Percentiles rank a stretch among this genome's conserved stretches.
Evolutionary conservation across 2,888 invertebrate species (phyloP).

Genomic region (Agrenia bidenticulata): DNA sequence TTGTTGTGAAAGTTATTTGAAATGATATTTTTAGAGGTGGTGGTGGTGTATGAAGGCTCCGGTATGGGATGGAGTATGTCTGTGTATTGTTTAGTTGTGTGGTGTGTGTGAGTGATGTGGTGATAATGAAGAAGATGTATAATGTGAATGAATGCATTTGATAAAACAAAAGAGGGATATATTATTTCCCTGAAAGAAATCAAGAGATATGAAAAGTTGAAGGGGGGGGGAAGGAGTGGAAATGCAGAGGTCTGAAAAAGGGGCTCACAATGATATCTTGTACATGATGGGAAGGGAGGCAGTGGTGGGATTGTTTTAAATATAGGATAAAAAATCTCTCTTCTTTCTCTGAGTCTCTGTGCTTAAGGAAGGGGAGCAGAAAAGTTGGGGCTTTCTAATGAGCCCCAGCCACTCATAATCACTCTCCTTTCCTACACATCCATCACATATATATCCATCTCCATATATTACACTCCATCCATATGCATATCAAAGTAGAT

Average conservation of each 20-base stretch:
- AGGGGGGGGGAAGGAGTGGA: not conserved
- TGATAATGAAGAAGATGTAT: conserved; percentile 11
- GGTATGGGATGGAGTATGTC: too few species aligned
- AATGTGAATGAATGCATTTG: conserved; percentile 11
- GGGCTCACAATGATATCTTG: too few species aligned
- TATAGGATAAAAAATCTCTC: not conserved
- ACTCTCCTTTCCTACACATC: conserved; percentile 2
- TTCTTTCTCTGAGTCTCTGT: too few species aligned
- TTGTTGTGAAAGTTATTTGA: too few species aligned
- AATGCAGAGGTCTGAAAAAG: too few species aligned
- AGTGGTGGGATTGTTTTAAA: conserved; percentile 1
- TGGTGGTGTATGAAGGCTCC: too few species aligned
- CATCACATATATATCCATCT: too few species aligned
- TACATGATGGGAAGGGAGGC: too few species aligned
- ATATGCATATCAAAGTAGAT: too few species aligned
- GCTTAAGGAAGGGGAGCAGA: not conserved
- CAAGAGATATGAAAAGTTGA: not conserved
- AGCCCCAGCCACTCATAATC: conserved; percentile 7
- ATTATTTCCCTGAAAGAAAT: conserved; percentile 2
- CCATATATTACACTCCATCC: too few species aligned
- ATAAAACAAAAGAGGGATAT: conserved; percentile 8
- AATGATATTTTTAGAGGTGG: too few species aligned
- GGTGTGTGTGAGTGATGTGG: conserved; percentile 13
- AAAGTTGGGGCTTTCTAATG: not conserved
- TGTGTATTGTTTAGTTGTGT: too few species aligned